Evolutionary conservation across 2,797 vertebrate species (phyloP), one percentile per base, ranked within the genome.

Genomic region (Leptoclinus maculatus): DNA sequence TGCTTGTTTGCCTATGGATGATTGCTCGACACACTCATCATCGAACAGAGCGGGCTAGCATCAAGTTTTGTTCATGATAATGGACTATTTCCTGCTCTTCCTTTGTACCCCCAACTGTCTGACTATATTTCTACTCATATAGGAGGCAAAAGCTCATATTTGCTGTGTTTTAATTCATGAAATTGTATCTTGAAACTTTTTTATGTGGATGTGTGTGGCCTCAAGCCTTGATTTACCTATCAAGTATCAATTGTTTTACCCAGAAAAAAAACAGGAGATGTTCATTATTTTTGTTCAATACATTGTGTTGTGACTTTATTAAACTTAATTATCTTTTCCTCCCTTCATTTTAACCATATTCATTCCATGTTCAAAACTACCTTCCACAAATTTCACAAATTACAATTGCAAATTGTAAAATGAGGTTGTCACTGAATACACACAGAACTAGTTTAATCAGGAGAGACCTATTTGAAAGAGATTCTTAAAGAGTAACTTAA

Each of bases 1-100:
- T 21, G 45, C 39, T 47, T n/a, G 12, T 77, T 71, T 58, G 53
- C 70, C 29, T 64, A 2, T 25, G 66, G 56, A 69, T 74, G 62
- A 73, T 49, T 66, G 59, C 27, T 60, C 29, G 57, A 27, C 36
- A 54, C 66, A 49, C 36, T 71, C 41, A 23, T 63, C 29, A 25
- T 75, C n/a, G 32, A 41, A 19, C 19, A 16, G 36, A 39, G 6
- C 17, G 39, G 17, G 56, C 69, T 21, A 17, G 36, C 63, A 29
- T 47, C 3, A 64, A 58, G 66, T 36, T 68, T 43, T 64, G 53
- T 64, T 67, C 13, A 66, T 58, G 11, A 13, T 43, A 36, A 67
- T 65, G 23, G 34, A 66, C 5, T 38, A 34, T 53, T 51, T 41
- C 43, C 7, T 47, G 45, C 8, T 62, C 47, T n/a, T 43, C 34